Evolutionary conservation across 2,888 invertebrate species (phyloP).

Genomic region (Caenorhabditis macrosperma): DNA sequence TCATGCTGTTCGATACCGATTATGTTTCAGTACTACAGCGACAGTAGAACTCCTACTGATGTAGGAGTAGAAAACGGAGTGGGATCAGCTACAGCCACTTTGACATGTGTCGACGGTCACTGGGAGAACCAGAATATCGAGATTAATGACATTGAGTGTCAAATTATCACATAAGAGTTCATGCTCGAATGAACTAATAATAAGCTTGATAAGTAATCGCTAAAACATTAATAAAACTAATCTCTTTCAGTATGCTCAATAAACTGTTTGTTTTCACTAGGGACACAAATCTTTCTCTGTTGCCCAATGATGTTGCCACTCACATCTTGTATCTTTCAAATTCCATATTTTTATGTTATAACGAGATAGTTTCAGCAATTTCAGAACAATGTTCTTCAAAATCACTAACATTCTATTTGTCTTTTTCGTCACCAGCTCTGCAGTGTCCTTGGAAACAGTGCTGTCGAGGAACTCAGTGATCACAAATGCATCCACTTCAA

Average conservation of each 20-base stretch:
- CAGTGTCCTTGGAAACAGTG: too few species aligned
- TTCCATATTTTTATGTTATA: background rate
- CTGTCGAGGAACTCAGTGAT: too few species aligned
- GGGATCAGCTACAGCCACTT: slow-evolving; percentile 18
- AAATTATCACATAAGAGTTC: slow-evolving; percentile 39
- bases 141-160: slow-evolving; percentile 51
- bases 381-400: too few species aligned
- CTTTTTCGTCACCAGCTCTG: too few species aligned
- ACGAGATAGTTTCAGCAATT: background rate
- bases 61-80: slow-evolving; percentile 25
- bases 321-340: too few species aligned
- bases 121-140: slow-evolving; percentile 38
- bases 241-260: too few species aligned
- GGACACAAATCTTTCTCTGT: too few species aligned
- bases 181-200: background rate
- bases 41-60: slow-evolving; percentile 28
- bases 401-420: too few species aligned
- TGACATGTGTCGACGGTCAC: slow-evolving; percentile 31
- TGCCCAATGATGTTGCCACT: too few species aligned
- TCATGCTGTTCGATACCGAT: background rate
- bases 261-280: too few species aligned
- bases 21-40: slow-evolving; percentile 39
- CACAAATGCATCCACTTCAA: slow-evolving; percentile 16
- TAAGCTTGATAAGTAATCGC: too few species aligned
- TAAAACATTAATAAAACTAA: too few species aligned